Base-by-base conservation (phyloP, 2,888 invertebrate species). In the Volucella inanis region DNA sequence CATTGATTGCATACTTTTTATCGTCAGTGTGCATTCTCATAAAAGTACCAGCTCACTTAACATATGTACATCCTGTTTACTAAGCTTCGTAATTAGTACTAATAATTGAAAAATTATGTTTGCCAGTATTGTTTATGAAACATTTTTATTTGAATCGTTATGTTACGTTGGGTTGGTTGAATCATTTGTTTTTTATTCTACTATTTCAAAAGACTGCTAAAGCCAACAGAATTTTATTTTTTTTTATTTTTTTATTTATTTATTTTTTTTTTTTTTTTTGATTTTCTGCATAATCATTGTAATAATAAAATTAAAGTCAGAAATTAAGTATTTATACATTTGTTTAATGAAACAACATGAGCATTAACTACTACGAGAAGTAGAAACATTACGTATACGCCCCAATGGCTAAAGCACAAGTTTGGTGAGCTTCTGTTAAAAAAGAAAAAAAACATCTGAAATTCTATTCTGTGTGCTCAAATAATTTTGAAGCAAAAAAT, bases 371-470 rank as follows among this genome's bases (percentile, higher is more conserved):
- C 15, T 18, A 38, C 43, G 52, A 52, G 54, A 47, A 75, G n/a
- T 65, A 52, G 45, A 50, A 76, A 54, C 41, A 31, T 68, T 76
- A 81, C 81, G 76, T 76, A 76, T 76, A 71, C 76, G 81, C 65
- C 65, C 47, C 64, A 57, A 76, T 65, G 76, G 65, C 57, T 65
- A 41, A 22, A 68, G 41, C 49, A 57, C 45, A 47, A 72, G 22
- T 31, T 31, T 43, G 52, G 52, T 15, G 12, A 39, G 11, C 22
- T 61, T 68, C 47, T 11, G 11, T 11, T 22, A 38, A 54, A 45
- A 59, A 57, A 49, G 8, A 18, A 41, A 55, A 49, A 9, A 47
- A 22, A 1, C 2, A 31, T 14, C 38, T 61, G 15, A 64, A 64
- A 22, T 39, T 15, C 9, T 59, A 76, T 18, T 31, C 18, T 39